Percentiles rank a stretch among this genome's conserved stretches.
Evolutionary conservation across 2,113 vertebrate genomes (phyloP).

Genomic region (Microcebus jonahi): DNA sequence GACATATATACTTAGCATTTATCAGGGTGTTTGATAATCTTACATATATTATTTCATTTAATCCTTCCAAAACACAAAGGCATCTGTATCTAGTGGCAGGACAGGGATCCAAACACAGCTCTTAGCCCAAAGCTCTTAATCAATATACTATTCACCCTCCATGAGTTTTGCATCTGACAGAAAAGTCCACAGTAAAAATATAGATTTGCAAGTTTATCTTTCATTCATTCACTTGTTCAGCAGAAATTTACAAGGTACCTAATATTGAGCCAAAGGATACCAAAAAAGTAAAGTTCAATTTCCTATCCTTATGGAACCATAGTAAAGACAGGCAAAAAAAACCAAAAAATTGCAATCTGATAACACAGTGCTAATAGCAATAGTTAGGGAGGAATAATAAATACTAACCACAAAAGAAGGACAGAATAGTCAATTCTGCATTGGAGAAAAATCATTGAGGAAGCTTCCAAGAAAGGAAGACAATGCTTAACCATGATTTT

Average conservation of each 20-base stretch:
- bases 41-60: neutral
- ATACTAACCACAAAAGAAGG: neutral
- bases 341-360: neutral
- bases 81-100: neutral
- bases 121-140: neutral
- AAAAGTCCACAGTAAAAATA: neutral
- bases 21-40: neutral
- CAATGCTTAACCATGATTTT: neutral
- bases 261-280: neutral
- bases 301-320: neutral
- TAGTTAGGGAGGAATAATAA: neutral
- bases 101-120: neutral
- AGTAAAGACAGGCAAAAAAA: neutral
- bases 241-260: neutral
- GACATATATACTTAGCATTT: neutral
- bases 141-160: neutral
- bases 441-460: neutral
- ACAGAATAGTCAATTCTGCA: neutral
- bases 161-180: neutral
- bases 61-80: neutral
- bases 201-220: neutral
- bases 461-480: constrained; percentile 30
- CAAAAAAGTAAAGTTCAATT: neutral
- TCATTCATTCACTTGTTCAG: neutral
- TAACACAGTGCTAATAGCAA: neutral